These are phyloP conservation scores for Pycnomerus fuliginosus DNA, from an alignment of 2,888 invertebrate species.

Conservation along the genomic window DNA sequence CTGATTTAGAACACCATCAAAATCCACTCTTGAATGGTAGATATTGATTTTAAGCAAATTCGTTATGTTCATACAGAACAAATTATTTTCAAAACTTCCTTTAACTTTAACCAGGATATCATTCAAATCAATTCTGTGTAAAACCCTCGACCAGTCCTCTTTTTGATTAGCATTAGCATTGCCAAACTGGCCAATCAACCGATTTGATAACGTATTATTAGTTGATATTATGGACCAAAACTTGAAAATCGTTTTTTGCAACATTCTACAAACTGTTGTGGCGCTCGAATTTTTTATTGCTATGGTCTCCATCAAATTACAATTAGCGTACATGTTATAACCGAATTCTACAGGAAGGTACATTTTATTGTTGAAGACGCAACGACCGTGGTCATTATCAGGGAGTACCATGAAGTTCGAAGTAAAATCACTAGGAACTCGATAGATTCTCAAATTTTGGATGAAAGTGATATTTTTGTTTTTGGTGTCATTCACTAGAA, in stretches of 20 bases:
- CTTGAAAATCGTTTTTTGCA: conserved; percentile 43
- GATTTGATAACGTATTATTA: conserved; percentile 41
- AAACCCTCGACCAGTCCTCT: conserved; percentile 56
- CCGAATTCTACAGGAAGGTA: conserved; percentile 55
- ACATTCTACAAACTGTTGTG: conserved; percentile 37
- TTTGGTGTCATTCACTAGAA: conserved; percentile 29
- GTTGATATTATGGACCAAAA: conserved; percentile 34
- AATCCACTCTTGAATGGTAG: conserved; percentile 53
- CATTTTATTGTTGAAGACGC: conserved; percentile 47
- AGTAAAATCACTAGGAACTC: conserved; percentile 33
- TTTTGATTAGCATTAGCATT: conserved; percentile 51
- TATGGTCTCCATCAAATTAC: conserved; percentile 40
- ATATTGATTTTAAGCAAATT: conserved; percentile 48
- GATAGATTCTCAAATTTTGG: conserved; percentile 24
- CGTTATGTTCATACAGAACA: conserved; percentile 49
- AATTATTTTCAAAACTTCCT: conserved; percentile 42
- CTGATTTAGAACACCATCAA: conserved; percentile 42
- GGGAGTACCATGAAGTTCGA: conserved; percentile 50
- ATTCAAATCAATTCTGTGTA: conserved; percentile 47
- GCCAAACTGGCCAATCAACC: conserved; percentile 54
- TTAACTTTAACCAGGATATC: conserved; percentile 35
- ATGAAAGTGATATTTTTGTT: conserved; percentile 6
- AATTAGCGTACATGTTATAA: conserved; percentile 54
- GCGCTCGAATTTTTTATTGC: conserved; percentile 33
- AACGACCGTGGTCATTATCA: conserved; percentile 52